phyloP scores from a whole-genome alignment of 2,113 vertebrate species.

The Chaenocephalus aceratus region DNA sequence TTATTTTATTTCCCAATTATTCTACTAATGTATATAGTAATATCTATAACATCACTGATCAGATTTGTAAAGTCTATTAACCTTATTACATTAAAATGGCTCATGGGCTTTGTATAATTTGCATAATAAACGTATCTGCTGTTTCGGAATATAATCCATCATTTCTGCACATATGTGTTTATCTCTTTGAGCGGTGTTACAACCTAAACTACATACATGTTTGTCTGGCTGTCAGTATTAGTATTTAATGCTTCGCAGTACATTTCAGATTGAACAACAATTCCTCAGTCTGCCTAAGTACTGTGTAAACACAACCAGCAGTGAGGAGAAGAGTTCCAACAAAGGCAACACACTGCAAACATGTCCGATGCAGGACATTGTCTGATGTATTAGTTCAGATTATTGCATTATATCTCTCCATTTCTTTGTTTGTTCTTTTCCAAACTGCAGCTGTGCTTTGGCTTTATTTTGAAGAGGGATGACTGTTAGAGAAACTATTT shows the following conservation, averaged over 20 bases:
- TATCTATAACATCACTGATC: background rate
- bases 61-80: background rate
- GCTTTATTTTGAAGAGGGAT: background rate
- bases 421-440: background rate
- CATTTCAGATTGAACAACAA: background rate
- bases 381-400: constrained; percentile 44
- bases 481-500: background rate
- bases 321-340: constrained; percentile 10
- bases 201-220: background rate
- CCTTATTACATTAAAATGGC: background rate
- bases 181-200: background rate
- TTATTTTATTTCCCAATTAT: no score
- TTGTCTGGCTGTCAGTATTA: background rate
- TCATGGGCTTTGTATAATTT: background rate
- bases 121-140: background rate
- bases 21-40: no score
- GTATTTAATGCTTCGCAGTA: background rate
- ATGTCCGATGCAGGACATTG: background rate
- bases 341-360: constrained; percentile 9
- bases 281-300: constrained; percentile 14
- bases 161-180: background rate
- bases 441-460: constrained; percentile 23
- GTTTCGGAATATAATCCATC: background rate
- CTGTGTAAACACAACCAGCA: constrained; percentile 22
- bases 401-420: background rate